Base-by-base conservation (phyloP, 2,888 invertebrate species). In the Meteorus cinctellus region DNA sequence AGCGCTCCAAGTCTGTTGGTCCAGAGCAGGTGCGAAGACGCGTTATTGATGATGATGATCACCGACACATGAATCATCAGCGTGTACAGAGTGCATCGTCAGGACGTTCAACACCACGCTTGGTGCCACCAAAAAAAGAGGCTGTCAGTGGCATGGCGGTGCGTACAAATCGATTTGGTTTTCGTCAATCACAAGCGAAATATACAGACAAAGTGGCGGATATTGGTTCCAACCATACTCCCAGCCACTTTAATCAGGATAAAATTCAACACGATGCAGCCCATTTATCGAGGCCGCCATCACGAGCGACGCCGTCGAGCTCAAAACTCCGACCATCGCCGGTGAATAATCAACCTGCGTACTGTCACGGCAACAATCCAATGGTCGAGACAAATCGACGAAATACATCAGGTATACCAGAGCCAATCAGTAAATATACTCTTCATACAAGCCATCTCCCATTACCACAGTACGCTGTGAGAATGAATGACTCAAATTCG, bases 91-190 rank as follows among this genome's bases (percentile, higher is more conserved):
- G 85, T 66, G 85, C 87, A 12, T 86, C 87, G 0, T 93, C 93
- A 0, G 94, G 94, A 0, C 90, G 94, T 80, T 93, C 94, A 55
- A 94, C 94, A 12, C 94, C 94, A 0, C 91, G 91, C 36, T 82
- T 94, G 78, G 92, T 93, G 10, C 91, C 94, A 14, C 94, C 94
- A 27, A 93, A 93, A 82, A 94, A 94, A 87, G 94, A 94, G 85
- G 94, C 94, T 84, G 90, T 92, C 4, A 91, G 90, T 65, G 93
- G 93, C 0, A 90, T 91, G 76, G 89, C 90, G 0, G 85, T 92
- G n/a, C 92, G 94, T 78, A 92, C 93, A 48, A 95, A 94, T 89
- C 93, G 95, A 86, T 96, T 95, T 90, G 95, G 95, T 83, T 95
- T 95, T 91, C 92, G 95, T 84, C 94, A 94, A 87, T 87, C 91